A percentile compares a stretch with the other conserved stretches of the same genome.
phyloP scores from a whole-genome alignment of 2,888 invertebrate genomes.

The Erebia ligea region DNA sequence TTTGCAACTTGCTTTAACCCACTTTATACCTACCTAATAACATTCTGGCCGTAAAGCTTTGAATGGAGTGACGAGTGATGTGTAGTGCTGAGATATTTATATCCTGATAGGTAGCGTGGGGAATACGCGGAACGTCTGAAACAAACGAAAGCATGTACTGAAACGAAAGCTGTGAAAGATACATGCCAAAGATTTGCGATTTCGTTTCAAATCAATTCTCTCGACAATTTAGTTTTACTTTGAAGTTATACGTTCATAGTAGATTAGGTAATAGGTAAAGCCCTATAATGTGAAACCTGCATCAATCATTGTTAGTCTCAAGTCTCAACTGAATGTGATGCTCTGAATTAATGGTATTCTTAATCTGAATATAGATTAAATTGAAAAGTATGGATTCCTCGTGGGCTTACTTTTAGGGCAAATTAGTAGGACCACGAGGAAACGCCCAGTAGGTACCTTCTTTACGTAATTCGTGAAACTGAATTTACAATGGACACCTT shows the following conservation, averaged over 20 bases:
- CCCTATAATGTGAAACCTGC: too few relatives aligned
- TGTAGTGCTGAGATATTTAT: constrained; percentile 39
- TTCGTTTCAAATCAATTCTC: not conserved
- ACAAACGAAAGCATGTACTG: constrained; percentile 11
- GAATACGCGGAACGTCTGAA: constrained; percentile 28
- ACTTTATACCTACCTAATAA: constrained; percentile 31
- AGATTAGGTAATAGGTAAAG: too few relatives aligned
- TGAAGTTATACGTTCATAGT: too few relatives aligned
- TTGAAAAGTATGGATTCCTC: too few relatives aligned
- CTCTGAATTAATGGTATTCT: too few relatives aligned
- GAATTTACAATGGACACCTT: not conserved
- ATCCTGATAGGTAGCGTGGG: constrained; percentile 32
- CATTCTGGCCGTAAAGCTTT: constrained; percentile 39
- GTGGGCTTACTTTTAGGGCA: too few relatives aligned
- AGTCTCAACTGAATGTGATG: too few relatives aligned
- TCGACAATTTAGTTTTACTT: too few relatives aligned
- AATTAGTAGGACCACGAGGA: too few relatives aligned
- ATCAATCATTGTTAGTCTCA: too few relatives aligned
- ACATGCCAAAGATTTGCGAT: not conserved
- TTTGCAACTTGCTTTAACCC: constrained; percentile 18
- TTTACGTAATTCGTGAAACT: not conserved
- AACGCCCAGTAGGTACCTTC: too few relatives aligned
- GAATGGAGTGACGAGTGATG: constrained; percentile 42
- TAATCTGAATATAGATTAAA: too few relatives aligned
- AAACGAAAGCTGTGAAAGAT: not conserved